Conservation (phyloP, 2,888 invertebrate genomes). For the Polydesmus complanatus region DNA sequence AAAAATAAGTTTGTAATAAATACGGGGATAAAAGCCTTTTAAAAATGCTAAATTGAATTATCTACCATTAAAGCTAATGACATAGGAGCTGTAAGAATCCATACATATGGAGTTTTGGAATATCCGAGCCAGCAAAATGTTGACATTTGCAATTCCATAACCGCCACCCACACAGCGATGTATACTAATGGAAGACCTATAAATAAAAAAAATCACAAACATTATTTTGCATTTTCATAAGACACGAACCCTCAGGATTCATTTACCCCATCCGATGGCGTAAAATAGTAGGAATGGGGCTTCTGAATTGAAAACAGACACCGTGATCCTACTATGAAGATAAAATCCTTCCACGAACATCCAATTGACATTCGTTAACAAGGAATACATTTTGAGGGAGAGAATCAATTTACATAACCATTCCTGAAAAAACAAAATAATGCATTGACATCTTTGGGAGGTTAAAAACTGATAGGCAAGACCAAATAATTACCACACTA, state of each 20-base stretch:
- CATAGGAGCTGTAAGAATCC: constrained; percentile 31
- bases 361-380: constrained; percentile 43
- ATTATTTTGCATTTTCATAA: neutral
- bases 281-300: constrained; percentile 41
- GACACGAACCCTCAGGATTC: no score
- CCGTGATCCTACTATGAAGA: constrained; percentile 38
- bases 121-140: constrained; percentile 29
- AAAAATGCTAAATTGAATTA: constrained; percentile 3
- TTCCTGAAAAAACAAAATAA: constrained; percentile 29
- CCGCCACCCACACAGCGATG: constrained; percentile 33
- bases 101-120: constrained; percentile 25
- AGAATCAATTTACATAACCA: constrained; percentile 40
- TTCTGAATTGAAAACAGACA: constrained; percentile 40
- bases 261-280: constrained; percentile 43
- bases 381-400: constrained; percentile 38
- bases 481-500: constrained; percentile 5
- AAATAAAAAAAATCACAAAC: constrained; percentile 17
- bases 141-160: constrained; percentile 25
- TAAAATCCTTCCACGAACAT: constrained; percentile 42
- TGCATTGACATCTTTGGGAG: neutral
- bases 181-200: constrained; percentile 35
- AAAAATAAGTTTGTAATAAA: neutral
- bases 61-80: constrained; percentile 27
- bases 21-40: neutral
- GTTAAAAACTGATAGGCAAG: neutral